Base-by-base conservation (phyloP, 2,797 vertebrate genomes). In the Acipenser ruthenus region DNA sequence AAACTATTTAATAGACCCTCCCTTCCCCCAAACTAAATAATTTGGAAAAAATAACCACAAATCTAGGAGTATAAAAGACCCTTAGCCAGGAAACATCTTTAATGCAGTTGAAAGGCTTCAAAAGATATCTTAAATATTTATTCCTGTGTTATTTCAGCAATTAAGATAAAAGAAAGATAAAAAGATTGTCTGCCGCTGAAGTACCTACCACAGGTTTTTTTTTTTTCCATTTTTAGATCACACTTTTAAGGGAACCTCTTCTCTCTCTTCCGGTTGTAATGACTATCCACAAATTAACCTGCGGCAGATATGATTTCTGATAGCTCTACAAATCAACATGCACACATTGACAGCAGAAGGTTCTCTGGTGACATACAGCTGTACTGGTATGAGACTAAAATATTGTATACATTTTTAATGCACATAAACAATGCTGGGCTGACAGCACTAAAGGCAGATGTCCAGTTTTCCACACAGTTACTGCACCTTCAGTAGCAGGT, bases 31-130 rank as follows among this genome's bases (percentile, higher is more conserved):
- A 77, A 37, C 37, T 37, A 83, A 74, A 80, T 81, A 77, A 84
- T 85, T 80, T 83, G 80, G 78, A 68, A 7, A 58, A 67, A 60
- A 52, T 49, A 18, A 67, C 59, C 50, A 49, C 66, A 67, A 65
- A 69, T 65, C 62, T 47, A 63, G 52, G 67, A 15, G 62, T 66
- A 72, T 59, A 74, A 76, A 75, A 77, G 78, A 15, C 67, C 69
- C 71, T 49, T 10, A 49, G 4, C 18, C 78, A 79, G 77, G 78
- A 81, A 82, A 74, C 68, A 79, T 70, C 70, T 87, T 83, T 81
- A 71, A 74, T 77, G 0, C 51, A 78, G 77, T 83, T 87, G 75
- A 78, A 86, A 86, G 75, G 80, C 83, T 87, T 89, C 83, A 86
- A 87, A 90, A 75, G 52, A 71, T 71, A 50, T 75, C 70, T 79